Percentiles rank a stretch among this genome's conserved stretches.
Conservation (phyloP, 2,797 vertebrate genomes). For the Catamblyrhynchus diadema region DNA sequence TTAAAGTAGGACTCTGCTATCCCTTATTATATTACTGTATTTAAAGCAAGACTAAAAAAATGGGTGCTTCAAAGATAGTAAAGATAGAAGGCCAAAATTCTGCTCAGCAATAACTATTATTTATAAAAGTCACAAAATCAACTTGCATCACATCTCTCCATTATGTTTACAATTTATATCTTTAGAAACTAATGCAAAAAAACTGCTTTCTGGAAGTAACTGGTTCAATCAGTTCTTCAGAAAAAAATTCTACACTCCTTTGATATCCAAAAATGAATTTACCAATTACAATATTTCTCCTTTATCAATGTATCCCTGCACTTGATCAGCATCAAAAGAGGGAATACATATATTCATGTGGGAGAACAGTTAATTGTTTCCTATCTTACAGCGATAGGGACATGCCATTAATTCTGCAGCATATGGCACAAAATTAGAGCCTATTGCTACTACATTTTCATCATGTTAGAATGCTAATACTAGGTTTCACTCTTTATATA, state of each 20-base stretch:
- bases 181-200: neutral
- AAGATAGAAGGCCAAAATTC: neutral
- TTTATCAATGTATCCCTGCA: neutral
- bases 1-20: neutral
- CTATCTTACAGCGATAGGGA: neutral
- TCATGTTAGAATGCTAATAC: neutral
- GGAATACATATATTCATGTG: neutral
- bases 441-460: slow-evolving; percentile 3
- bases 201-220: neutral
- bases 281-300: neutral
- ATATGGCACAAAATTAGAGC: slow-evolving; percentile 40
- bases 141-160: neutral
- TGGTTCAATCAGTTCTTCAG: neutral
- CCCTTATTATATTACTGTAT: neutral
- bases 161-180: neutral
- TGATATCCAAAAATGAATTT: neutral
- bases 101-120: neutral
- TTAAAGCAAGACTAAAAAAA: neutral
- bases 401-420: slow-evolving; percentile 39
- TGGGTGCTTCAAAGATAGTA: neutral
- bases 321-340: neutral
- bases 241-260: neutral
- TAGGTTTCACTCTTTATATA: neutral
- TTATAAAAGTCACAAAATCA: neutral
- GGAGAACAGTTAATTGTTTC: slow-evolving; percentile 15